A percentile compares a stretch with the other conserved stretches of the same genome.
Evolutionary conservation across 2,113 vertebrate genomes (phyloP).

Genomic region (Lycocorax pyrrhopterus): DNA sequence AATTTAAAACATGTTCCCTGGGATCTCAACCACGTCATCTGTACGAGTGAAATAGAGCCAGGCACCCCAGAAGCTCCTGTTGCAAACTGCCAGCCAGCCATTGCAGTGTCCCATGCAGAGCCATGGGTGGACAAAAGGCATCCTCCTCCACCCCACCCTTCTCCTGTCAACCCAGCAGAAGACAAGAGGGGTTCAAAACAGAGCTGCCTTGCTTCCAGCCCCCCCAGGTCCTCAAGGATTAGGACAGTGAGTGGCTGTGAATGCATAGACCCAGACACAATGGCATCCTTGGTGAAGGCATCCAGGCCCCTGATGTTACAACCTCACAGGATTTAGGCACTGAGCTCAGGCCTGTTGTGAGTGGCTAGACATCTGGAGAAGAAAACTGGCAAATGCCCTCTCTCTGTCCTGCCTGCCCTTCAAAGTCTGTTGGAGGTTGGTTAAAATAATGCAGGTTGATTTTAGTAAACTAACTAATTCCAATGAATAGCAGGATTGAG

Average conservation of each 20-base stretch:
- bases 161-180: not conserved
- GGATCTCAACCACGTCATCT: not conserved
- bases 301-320: accelerated
- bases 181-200: accelerated
- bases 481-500: not conserved
- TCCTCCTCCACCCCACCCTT: not conserved
- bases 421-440: not conserved
- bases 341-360: not conserved
- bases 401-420: not conserved
- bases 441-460: not conserved
- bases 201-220: not conserved
- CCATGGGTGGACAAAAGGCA: accelerated
- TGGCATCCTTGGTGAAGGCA: not conserved
- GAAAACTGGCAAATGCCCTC: not conserved
- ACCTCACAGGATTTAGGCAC: not conserved
- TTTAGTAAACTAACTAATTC: not conserved
- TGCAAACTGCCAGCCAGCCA: too few relatives aligned
- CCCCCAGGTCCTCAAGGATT: not conserved
- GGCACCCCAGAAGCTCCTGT: not conserved
- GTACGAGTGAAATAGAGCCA: not conserved
- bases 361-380: not conserved
- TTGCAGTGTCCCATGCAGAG: not conserved
- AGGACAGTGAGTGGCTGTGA: not conserved
- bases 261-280: not conserved
- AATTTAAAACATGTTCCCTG: accelerated